Base-by-base conservation (phyloP, 2,888 invertebrate genomes). In the Pandemis cinnamomeana region DNA sequence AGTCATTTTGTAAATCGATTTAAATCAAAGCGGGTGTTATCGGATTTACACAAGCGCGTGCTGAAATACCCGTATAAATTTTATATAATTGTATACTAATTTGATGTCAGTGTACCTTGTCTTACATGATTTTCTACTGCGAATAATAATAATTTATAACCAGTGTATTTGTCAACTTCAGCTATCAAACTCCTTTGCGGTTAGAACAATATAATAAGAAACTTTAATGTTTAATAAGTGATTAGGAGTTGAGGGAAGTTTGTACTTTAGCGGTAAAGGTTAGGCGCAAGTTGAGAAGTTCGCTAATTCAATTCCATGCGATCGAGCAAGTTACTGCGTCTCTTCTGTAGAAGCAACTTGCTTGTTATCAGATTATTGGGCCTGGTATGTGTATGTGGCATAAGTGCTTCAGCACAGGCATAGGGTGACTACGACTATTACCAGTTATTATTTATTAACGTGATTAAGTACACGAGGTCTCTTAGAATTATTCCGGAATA, bases 241-340 rank as follows among this genome's bases (percentile, higher is more conserved):
- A 72, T 72, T 73, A 69, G 64, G 60, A 69, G 69, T 69, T 69
- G 64, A 58, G 69, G 64, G 51, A 46, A 69, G 41, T 69, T 64
- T 64, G 68, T 64, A 64, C 73, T 72, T 69, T 58, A 63, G 69
- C 58, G 73, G 73, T 69, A 60, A 64, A 73, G 58, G 72, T 64
- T 69, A 64, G 69, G 69, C 69, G n/a, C 27, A 20, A 64, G 46
- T 72, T 60, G 72, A 69, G 69, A 76, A 76, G 55, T 76, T 76
- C 66, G 27, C 62, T 76, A 70, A 75, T 71, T 76, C 71, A 67
- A 71, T 76, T 69, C 74, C 66, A 68, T 68, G 62, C 60, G 73
- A 72, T 75, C 67, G 71, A 10, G 13, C 51, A 71, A 71, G 60
- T 66, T 71, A 41, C 58, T n/a, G 61, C 10, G 61, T 61, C 41